phyloP scores from a whole-genome alignment of 2,113 vertebrate genomes.

The Ceratotherium simum region DNA sequence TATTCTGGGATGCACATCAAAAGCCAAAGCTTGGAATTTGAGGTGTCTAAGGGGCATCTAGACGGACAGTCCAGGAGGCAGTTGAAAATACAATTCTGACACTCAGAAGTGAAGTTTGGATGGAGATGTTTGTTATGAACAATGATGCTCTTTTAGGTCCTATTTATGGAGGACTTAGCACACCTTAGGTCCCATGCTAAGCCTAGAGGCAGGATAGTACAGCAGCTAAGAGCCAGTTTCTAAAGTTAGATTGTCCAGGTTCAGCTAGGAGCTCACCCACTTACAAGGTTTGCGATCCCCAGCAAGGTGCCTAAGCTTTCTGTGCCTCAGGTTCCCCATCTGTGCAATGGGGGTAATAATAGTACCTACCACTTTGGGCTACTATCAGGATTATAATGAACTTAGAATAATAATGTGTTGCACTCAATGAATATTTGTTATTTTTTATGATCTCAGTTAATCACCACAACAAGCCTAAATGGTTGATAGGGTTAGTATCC shows the following conservation, averaged over 20 bases:
- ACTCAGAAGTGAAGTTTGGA: neutral
- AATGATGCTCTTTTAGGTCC: too few relatives aligned
- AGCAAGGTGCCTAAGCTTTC: neutral
- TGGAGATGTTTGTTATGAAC: neutral
- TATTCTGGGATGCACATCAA: neutral
- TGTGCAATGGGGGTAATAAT: too few relatives aligned
- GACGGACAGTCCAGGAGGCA: too few relatives aligned
- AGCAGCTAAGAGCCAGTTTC: neutral
- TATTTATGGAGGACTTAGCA: neutral
- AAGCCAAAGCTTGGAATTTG: neutral
- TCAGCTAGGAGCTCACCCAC: neutral
- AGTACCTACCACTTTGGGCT: neutral
- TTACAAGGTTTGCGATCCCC: neutral
- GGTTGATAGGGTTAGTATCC: neutral
- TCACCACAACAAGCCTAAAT: neutral
- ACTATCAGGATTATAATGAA: neutral
- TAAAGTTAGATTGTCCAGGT: neutral
- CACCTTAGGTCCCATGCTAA: neutral
- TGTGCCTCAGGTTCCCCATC: neutral
- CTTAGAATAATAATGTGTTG: neutral
- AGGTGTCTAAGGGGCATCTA: neutral
- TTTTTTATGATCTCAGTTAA: neutral
- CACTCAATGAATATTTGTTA: neutral
- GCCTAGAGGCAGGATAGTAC: neutral
- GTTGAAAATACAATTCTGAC: neutral